Percentiles rank a stretch among this genome's conserved stretches.
Conservation (phyloP, 2,113 vertebrate species). For the Scomber colias region DNA sequence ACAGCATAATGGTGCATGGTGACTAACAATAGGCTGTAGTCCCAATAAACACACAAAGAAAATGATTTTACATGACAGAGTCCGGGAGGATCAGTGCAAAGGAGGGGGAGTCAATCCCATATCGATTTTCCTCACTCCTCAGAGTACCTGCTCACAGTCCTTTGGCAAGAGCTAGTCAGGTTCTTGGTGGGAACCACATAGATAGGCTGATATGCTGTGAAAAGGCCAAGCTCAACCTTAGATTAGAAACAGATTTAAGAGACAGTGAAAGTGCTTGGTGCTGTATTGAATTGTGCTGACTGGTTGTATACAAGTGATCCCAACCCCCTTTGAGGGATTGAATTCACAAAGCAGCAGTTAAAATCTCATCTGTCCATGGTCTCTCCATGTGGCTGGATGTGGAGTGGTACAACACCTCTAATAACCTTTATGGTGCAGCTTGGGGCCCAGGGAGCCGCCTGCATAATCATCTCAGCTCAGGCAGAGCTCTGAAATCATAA, state of each 20-base stretch:
- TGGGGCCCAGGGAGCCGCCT: slow-evolving; percentile 40
- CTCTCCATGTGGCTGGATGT: slow-evolving; percentile 50
- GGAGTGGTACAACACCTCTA: slow-evolving; percentile 41
- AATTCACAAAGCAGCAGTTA: slow-evolving; percentile 41
- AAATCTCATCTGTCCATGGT: slow-evolving; percentile 54
- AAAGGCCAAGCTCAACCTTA: slow-evolving; percentile 28
- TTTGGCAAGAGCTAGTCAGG: slow-evolving; percentile 22
- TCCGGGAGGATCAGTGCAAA: slow-evolving; percentile 25
- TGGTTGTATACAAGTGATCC: slow-evolving; percentile 29
- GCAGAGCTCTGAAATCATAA: slow-evolving; percentile 47
- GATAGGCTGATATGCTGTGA: slow-evolving; percentile 23
- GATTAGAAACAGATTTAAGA: slow-evolving; percentile 50
- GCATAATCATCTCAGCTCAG: slow-evolving; percentile 61
- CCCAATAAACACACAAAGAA: slow-evolving; percentile 60
- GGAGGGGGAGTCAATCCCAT: slow-evolving; percentile 32
- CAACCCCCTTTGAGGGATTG: slow-evolving; percentile 19
- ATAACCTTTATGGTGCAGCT: slow-evolving; percentile 63
- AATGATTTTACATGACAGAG: slow-evolving; percentile 52
- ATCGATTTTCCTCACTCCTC: slow-evolving; percentile 53
- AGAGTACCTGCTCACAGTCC: slow-evolving; percentile 14
- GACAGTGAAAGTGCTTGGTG: slow-evolving; percentile 39
- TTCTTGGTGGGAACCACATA: slow-evolving; percentile 33
- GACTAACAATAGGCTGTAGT: neutral
- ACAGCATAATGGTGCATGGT: neutral
- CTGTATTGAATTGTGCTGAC: slow-evolving; percentile 39